These are phyloP conservation scores for Tenebrosternarchus preto DNA, from an alignment of 2,113 vertebrate genomes.

Conservation along the genomic window DNA sequence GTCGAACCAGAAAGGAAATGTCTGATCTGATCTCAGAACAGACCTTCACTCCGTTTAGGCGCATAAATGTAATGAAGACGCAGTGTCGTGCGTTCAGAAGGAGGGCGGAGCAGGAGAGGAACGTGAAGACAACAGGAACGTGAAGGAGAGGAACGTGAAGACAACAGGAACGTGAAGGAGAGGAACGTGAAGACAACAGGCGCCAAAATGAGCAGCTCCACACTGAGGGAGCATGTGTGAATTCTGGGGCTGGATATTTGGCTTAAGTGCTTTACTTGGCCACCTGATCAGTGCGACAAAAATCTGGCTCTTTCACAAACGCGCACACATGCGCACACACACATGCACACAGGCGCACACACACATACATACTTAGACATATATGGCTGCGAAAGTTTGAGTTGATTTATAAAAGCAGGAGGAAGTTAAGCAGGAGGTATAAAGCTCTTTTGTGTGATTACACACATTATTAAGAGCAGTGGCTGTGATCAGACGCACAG, in stretches of 20 bases:
- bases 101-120: constrained; percentile 15
- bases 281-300: constrained; percentile 40
- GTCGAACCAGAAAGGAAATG: constrained; percentile 11
- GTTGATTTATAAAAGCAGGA: neutral
- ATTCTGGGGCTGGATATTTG: constrained; percentile 61
- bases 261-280: constrained; percentile 60
- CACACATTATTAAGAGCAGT: too few species aligned
- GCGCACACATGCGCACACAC: constrained; percentile 21
- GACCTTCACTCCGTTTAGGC: neutral
- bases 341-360: constrained; percentile 25
- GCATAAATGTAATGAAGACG: neutral
- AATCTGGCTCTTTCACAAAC: constrained; percentile 18
- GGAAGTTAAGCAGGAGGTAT: neutral
- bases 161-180: constrained; percentile 8
- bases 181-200: neutral
- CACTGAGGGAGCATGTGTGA: constrained; percentile 59
- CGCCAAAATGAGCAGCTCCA: constrained; percentile 44
- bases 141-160: constrained; percentile 9
- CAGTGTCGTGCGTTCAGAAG: too few species aligned
- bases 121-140: neutral
- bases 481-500: too few species aligned
- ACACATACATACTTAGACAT: neutral
- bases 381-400: neutral
- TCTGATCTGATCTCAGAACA: constrained; percentile 1
- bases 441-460: too few species aligned